Evolutionary conservation across 1,140 invertebrate species (phyloP).

Genomic region (Bursaphelenchus mucronatus): DNA sequence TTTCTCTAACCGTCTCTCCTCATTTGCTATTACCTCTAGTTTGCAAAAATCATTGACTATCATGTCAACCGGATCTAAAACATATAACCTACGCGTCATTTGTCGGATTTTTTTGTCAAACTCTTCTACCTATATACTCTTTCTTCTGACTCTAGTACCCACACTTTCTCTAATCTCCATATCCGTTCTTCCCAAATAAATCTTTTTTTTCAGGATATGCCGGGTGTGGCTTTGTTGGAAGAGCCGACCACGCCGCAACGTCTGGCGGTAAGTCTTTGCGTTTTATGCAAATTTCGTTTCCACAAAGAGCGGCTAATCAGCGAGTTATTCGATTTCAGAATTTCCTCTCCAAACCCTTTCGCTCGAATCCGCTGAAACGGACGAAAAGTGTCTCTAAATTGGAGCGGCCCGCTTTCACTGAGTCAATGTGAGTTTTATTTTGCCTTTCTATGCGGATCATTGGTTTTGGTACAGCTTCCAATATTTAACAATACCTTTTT

Average conservation of each 20-base stretch:
- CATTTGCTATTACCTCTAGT: too few relatives aligned
- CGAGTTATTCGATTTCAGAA: conserved; percentile 42
- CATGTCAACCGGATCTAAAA: too few relatives aligned
- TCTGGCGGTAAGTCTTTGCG: conserved; percentile 35
- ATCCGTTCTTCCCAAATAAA: too few relatives aligned
- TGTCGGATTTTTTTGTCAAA: too few relatives aligned
- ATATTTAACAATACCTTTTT: too few relatives aligned
- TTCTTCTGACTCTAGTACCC: too few relatives aligned
- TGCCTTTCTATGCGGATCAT: neutral
- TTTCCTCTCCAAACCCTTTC: conserved; percentile 52
- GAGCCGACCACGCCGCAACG: conserved; percentile 39
- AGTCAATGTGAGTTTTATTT: conserved; percentile 23
- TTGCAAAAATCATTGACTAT: too few relatives aligned
- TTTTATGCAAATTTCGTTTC: conserved; percentile 10
- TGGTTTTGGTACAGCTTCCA: too few relatives aligned
- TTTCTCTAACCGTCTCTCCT: too few relatives aligned
- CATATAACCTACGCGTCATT: too few relatives aligned
- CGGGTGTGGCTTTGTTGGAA: conserved; percentile 31
- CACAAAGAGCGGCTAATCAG: neutral
- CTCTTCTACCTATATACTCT: too few relatives aligned
- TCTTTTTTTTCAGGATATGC: conserved; percentile 25
- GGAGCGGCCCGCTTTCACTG: conserved; percentile 23
- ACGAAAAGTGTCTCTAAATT: conserved; percentile 59
- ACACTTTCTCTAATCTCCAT: too few relatives aligned
- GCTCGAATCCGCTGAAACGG: conserved; percentile 55